Percentiles rank a stretch among this genome's conserved stretches.
Evolutionary conservation across 1,140 invertebrate species (phyloP).

Genomic region (Onthophagus taurus): DNA sequence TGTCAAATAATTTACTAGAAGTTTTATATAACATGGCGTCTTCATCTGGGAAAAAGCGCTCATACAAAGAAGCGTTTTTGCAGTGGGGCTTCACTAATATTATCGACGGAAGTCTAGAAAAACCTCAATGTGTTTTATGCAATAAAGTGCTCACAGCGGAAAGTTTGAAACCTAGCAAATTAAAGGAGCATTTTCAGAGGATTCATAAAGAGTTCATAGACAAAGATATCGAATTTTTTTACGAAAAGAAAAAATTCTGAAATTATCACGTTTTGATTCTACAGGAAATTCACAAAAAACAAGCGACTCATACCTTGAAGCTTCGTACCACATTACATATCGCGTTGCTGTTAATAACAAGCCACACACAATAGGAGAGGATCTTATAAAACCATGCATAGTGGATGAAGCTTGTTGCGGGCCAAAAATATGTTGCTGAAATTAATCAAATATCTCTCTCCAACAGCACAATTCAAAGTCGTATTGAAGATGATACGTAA

Average conservation of each 20-base stretch:
- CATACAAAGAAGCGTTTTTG: conserved; percentile 1
- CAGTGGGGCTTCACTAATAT: neutral
- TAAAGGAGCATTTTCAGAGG: neutral
- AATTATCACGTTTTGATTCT: neutral
- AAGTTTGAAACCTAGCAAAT: neutral
- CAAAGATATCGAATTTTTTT: neutral
- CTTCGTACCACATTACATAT: neutral
- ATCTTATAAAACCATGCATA: too few species aligned
- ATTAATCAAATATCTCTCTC: too few species aligned
- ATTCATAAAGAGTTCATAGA: conserved; percentile 1
- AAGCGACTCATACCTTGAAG: neutral
- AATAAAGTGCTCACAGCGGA: neutral
- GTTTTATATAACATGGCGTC: conserved; percentile 1
- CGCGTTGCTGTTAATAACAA: too few species aligned
- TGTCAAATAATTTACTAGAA: too few species aligned
- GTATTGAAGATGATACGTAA: too few species aligned
- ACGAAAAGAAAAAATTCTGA: neutral
- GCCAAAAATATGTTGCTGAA: too few species aligned
- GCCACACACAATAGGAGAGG: too few species aligned
- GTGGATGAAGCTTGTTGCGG: too few species aligned
- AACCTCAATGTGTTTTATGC: conserved; percentile 1
- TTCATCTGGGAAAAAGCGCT: neutral
- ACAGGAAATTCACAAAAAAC: conserved; percentile 1
- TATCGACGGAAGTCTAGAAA: neutral
- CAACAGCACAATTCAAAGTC: too few species aligned